Evolutionary conservation across 1,140 invertebrate genomes (phyloP).

Genomic region (Rhagoletis zephyria): DNA sequence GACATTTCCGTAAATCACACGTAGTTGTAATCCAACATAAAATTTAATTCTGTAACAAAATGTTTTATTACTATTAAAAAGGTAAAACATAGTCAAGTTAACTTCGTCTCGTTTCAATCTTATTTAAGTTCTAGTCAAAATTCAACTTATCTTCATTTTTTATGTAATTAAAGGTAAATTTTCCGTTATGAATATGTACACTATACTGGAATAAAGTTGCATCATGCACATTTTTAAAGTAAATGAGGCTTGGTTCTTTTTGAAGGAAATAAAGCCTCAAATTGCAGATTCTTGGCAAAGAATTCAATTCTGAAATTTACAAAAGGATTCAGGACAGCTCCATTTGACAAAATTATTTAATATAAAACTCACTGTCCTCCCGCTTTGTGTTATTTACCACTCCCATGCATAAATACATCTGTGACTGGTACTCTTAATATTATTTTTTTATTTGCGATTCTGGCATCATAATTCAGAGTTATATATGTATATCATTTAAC

Average conservation of each 20-base stretch:
- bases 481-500: too few species aligned
- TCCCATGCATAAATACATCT: too few species aligned
- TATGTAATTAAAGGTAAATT: constrained; percentile 63
- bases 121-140: constrained; percentile 72
- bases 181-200: constrained; percentile 60
- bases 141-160: constrained; percentile 58
- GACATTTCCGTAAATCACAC: constrained; percentile 31
- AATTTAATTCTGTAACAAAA: constrained; percentile 4
- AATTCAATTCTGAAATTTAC: too few species aligned
- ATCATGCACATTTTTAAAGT: constrained; percentile 67
- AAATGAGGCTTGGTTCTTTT: not conserved
- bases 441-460: not conserved
- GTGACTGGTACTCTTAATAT: not conserved
- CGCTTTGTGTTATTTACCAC: too few species aligned
- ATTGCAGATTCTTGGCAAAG: too few species aligned
- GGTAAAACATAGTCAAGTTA: constrained; percentile 43
- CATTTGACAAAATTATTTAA: too few species aligned
- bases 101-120: constrained; percentile 14
- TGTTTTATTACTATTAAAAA: constrained; percentile 16
- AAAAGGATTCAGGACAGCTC: too few species aligned
- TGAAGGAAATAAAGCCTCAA: not conserved
- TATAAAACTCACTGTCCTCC: too few species aligned
- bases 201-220: constrained; percentile 68
- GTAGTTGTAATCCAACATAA: constrained; percentile 27
- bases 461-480: too few species aligned